These are phyloP conservation scores for Cervus canadensis DNA, from an alignment of 2,113 vertebrate species.

Conservation along the genomic window DNA sequence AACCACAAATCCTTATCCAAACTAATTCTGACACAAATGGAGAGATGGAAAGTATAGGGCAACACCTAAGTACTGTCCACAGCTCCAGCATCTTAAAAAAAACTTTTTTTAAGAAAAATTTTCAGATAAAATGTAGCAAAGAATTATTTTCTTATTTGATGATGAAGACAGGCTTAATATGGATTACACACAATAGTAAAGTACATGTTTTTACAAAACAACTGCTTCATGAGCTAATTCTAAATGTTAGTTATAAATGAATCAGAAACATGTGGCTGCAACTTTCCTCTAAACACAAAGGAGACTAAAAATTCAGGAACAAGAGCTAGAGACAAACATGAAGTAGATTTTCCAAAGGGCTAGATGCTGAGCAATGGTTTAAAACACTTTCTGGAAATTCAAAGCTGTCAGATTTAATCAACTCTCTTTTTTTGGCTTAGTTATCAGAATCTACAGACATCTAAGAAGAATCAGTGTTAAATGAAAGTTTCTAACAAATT, in stretches of 20 bases:
- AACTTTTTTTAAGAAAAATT: neutral
- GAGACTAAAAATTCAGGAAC: slow-evolving; percentile 13
- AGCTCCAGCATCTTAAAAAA: neutral
- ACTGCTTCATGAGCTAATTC: slow-evolving; percentile 48
- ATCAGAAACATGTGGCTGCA: slow-evolving; percentile 65
- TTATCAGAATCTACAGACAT: slow-evolving; percentile 28
- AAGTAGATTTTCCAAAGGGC: slow-evolving; percentile 42
- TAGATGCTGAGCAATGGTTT: neutral
- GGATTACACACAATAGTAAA: slow-evolving; percentile 7
- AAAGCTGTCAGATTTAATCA: slow-evolving; percentile 26
- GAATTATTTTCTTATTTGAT: neutral
- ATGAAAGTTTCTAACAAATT: slow-evolving; percentile 31
- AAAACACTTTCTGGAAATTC: slow-evolving; percentile 24
- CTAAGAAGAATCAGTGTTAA: slow-evolving; percentile 5
- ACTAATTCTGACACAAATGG: neutral
- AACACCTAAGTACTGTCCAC: neutral
- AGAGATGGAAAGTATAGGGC: neutral
- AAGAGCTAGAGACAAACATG: slow-evolving; percentile 8
- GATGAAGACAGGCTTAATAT: slow-evolving; percentile 5
- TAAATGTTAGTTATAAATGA: slow-evolving; percentile 59
- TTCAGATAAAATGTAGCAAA: slow-evolving; percentile 18
- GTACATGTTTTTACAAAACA: slow-evolving; percentile 36
- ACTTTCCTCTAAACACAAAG: slow-evolving; percentile 55
- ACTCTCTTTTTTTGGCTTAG: neutral
- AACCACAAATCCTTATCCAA: neutral